These are phyloP conservation scores for Albula glossodonta DNA, from an alignment of 2,113 vertebrate genomes.

Conservation along the genomic window DNA sequence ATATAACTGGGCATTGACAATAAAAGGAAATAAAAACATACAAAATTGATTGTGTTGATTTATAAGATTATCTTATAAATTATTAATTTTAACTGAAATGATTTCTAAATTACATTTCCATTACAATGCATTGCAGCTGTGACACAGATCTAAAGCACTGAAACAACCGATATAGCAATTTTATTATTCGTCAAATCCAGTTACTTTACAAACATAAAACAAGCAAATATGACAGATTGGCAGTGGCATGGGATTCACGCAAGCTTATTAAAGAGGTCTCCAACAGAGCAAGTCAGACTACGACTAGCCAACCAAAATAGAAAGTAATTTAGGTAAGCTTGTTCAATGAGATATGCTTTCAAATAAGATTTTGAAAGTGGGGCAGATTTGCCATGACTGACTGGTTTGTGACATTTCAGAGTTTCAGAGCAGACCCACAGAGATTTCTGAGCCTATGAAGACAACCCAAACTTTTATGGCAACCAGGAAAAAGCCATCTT, in stretches of 20 bases:
- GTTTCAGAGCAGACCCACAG: constrained; percentile 9
- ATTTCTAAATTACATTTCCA: no score
- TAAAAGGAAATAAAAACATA: no score
- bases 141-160: neutral
- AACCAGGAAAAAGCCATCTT: constrained; percentile 1
- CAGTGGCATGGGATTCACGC: constrained; percentile 13
- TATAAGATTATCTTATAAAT: no score
- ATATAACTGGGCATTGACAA: no score
- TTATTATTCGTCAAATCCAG: neutral
- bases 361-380: constrained; percentile 30
- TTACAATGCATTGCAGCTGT: neutral
- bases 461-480: constrained; percentile 7
- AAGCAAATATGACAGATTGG: constrained; percentile 12
- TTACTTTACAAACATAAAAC: neutral
- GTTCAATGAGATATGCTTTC: constrained; percentile 24
- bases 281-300: constrained; percentile 30
- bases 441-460: neutral
- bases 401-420: constrained; percentile 23
- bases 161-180: neutral
- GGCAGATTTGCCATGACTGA: constrained; percentile 32
- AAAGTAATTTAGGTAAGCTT: constrained; percentile 33
- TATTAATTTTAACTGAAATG: no score
- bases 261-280: constrained; percentile 26
- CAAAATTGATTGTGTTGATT: no score
- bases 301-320: constrained; percentile 22